Conservation (phyloP, 2,797 vertebrate species). For the Nyctalus aviator region DNA sequence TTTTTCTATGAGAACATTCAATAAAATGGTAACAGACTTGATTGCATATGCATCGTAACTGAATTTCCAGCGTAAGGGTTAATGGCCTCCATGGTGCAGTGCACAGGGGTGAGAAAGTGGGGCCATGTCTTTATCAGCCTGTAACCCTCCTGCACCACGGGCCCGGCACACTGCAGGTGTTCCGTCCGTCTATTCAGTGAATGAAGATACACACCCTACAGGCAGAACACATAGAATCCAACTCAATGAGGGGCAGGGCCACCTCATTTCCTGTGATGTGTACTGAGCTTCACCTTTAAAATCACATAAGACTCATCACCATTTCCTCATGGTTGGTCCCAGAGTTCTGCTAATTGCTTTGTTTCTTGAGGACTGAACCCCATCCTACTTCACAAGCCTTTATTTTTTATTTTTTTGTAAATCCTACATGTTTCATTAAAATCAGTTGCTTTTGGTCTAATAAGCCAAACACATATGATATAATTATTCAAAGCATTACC, state of each 20-base stretch:
- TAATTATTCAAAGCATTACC: slow-evolving; percentile 79
- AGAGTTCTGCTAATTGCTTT: background rate
- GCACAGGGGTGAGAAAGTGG: background rate
- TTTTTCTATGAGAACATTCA: background rate
- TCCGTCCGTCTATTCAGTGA: background rate
- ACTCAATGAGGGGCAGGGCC: background rate
- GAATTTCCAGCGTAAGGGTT: background rate
- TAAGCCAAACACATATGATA: slow-evolving; percentile 74
- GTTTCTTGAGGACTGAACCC: slow-evolving; percentile 13
- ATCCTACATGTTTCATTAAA: slow-evolving; percentile 71
- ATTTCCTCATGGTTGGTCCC: background rate
- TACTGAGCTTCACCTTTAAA: background rate
- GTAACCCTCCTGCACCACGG: background rate
- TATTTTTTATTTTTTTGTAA: background rate
- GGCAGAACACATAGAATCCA: background rate
- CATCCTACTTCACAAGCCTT: slow-evolving; percentile 45
- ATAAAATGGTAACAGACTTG: background rate
- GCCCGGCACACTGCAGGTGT: background rate
- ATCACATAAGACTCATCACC: background rate
- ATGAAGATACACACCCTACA: background rate
- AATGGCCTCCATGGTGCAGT: background rate
- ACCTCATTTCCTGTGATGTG: background rate
- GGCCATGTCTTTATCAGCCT: background rate
- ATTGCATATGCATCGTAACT: background rate
- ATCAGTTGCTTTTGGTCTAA: slow-evolving; percentile 71